Evolutionary conservation across 2,113 vertebrate species (phyloP), one percentile per base, ranked within the genome.

Genomic region (Sula dactylatra): DNA sequence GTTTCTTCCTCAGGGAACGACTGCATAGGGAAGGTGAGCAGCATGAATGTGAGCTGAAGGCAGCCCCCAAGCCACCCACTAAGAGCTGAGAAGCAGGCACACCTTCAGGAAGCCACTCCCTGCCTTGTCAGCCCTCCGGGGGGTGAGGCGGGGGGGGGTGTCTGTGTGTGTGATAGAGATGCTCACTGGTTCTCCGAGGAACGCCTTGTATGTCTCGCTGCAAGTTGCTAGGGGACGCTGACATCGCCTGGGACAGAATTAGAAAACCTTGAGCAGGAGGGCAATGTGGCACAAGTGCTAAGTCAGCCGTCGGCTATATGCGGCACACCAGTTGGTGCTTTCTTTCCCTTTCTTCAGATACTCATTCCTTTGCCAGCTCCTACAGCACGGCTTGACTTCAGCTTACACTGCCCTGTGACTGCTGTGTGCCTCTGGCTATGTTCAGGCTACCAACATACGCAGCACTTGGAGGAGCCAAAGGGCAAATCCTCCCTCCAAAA

Each of bases 251-350:
- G 20, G 95, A 96, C 97, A 49, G 59, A 98, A 98, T 98, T 98
- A 98, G 98, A 98, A 98, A 98, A 93, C 94, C 97, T 98, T 93
- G 92, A 95, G 82, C 54, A 22, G 95, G 89, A 96, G 92, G 81
- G 92, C 49, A 36, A 71, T 27, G n/a, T 21, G 18, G 72, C 95
- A 87, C 93, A 97, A 97, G 79, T 97, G 97, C 96, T 87, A 96
- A 72, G 96, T 97, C 97, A 98, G 97, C 96, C 86, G 0, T 1
- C 3, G 62, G 96, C 97, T 98, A 98, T 98, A 98, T 96, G 91
- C 3, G 64, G 95, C 15, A 0, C 74, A 84, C 90, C 98, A 98
- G 94, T 84, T 98, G 97, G 95, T 97, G 94, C 82, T 71, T 88
- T 82, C 90, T 72, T 95, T 97, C 82, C 79, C 61, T 56, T 80